Conservation (phyloP, 2,888 invertebrate species). For the Philereme vetulata region DNA sequence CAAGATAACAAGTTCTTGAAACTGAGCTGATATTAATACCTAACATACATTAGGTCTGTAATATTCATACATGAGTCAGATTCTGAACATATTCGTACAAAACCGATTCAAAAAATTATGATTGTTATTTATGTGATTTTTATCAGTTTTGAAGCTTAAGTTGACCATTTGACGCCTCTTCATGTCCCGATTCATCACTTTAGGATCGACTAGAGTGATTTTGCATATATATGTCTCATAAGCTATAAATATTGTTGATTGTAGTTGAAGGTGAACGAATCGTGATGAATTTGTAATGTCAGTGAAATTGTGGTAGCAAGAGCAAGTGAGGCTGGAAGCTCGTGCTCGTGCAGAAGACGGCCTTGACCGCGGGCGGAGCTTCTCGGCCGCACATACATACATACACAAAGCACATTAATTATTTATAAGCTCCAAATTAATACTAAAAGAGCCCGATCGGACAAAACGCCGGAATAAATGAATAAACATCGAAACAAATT, state of each 20-base stretch:
- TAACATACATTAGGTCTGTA: constrained; percentile 4
- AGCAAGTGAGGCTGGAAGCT: constrained; percentile 43
- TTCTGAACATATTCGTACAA: constrained; percentile 28
- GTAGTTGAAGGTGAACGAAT: neutral
- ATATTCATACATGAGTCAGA: constrained; percentile 44
- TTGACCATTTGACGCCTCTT: constrained; percentile 32
- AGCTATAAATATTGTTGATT: neutral
- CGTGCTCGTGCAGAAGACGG: constrained; percentile 57
- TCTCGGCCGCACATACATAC: constrained; percentile 55
- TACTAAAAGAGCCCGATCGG: constrained; percentile 66
- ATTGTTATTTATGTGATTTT: constrained; percentile 36
- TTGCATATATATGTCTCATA: constrained; percentile 10
- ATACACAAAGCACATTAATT: constrained; percentile 65
- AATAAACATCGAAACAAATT: constrained; percentile 74
- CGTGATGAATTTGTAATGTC: constrained; percentile 5
- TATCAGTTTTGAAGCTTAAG: constrained; percentile 28
- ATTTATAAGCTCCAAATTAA: constrained; percentile 78
- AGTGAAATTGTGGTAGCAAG: constrained; percentile 18
- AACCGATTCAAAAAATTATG: constrained; percentile 27
- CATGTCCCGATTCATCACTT: constrained; percentile 24
- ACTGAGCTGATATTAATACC: constrained; percentile 7
- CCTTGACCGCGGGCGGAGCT: constrained; percentile 67
- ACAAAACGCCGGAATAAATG: constrained; percentile 73
- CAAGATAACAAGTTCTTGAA: constrained; percentile 13
- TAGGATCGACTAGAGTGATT: constrained; percentile 8